Evolutionary conservation across 2,888 invertebrate species (phyloP).

Genomic region (Lasioglossum marginatum): DNA sequence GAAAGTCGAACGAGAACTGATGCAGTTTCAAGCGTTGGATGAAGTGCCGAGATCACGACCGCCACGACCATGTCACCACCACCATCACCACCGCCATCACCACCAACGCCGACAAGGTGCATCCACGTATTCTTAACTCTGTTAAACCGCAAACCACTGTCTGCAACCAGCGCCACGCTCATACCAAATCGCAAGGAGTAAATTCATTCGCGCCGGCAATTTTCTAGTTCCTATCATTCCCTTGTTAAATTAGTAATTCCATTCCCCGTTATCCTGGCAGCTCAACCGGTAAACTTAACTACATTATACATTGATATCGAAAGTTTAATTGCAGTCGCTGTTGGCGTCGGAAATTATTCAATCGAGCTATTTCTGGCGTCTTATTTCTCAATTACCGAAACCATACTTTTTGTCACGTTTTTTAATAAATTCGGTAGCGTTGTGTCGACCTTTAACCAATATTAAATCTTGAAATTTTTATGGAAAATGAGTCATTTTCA

Average conservation of each 20-base stretch:
- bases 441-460: not conserved
- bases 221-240: constrained; percentile 20
- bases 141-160: constrained; percentile 59
- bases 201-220: constrained; percentile 56
- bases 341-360: not conserved
- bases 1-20: constrained; percentile 12
- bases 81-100: constrained; percentile 5
- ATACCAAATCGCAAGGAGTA: constrained; percentile 38
- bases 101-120: constrained; percentile 5
- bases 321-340: constrained; percentile 12
- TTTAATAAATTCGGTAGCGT: not conserved
- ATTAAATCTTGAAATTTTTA: not conserved
- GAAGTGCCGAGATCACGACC: constrained; percentile 36
- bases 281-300: constrained; percentile 8
- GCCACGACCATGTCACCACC: constrained; percentile 17
- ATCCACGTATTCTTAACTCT: constrained; percentile 60
- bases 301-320: not conserved
- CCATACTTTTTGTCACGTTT: not conserved
- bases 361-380: not conserved
- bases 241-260: constrained; percentile 5
- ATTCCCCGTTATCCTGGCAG: not conserved
- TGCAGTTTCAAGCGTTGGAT: constrained; percentile 30
- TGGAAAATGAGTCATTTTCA: not conserved
- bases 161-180: constrained; percentile 28
- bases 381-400: not conserved